These are phyloP conservation scores for Rhinella marina DNA, from an alignment of 2,797 vertebrate species.

Conservation along the genomic window DNA sequence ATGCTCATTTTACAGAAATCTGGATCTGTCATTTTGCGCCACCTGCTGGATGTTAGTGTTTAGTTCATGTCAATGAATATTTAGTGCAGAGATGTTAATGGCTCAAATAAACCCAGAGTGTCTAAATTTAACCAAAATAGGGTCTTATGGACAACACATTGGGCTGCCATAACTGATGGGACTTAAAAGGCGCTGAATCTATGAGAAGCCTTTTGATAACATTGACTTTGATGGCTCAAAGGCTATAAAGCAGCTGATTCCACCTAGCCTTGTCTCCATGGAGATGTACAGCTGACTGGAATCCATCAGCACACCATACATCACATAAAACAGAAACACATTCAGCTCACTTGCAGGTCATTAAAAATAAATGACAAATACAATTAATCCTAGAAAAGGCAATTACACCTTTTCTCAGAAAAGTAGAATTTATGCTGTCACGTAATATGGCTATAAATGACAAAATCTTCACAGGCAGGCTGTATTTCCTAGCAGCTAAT, in stretches of 20 bases:
- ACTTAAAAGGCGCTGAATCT: too few relatives aligned
- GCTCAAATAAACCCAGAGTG: neutral
- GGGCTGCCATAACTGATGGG: neutral
- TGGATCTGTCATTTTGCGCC: slow-evolving; percentile 32
- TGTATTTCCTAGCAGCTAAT: neutral
- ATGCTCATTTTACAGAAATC: neutral
- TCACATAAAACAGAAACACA: neutral
- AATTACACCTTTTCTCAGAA: neutral
- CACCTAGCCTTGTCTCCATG: slow-evolving; percentile 29
- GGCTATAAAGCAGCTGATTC: neutral
- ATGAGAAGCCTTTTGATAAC: neutral
- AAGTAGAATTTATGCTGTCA: neutral
- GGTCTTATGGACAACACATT: neutral
- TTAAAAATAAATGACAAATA: slow-evolving; percentile 17
- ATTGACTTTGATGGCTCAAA: neutral
- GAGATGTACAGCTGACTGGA: slow-evolving; percentile 14
- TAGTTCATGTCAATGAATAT: neutral
- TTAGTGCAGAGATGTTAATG: neutral
- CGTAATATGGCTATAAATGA: neutral
- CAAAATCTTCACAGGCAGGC: neutral
- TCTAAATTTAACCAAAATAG: neutral
- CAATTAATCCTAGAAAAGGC: neutral
- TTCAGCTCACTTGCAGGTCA: neutral
- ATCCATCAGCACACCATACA: slow-evolving; percentile 2
- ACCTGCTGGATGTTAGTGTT: slow-evolving; percentile 32